Evolutionary conservation across 2,113 vertebrate genomes (phyloP).

Genomic region (Zeus faber): DNA sequence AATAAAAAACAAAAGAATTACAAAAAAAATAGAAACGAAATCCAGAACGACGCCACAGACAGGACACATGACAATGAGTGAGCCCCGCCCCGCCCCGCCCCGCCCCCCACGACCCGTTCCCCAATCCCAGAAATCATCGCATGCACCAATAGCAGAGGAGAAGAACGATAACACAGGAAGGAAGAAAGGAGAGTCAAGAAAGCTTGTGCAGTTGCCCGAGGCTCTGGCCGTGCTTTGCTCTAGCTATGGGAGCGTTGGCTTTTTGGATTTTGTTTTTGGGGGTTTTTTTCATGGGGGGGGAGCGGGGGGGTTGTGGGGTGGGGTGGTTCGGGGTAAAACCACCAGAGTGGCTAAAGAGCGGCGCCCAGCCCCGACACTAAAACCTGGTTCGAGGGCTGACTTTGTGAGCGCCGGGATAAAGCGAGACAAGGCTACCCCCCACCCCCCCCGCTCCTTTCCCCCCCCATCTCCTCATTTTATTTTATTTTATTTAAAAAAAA

Average conservation of each 20-base stretch:
- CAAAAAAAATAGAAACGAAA: conserved; percentile 15
- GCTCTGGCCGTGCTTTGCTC: conserved; percentile 74
- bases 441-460: conserved; percentile 36
- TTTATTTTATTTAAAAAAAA: conserved; percentile 31
- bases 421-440: conserved; percentile 55
- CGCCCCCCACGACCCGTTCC: conserved; percentile 46
- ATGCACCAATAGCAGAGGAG: conserved; percentile 77
- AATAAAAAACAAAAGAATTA: conserved; percentile 16
- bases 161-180: conserved; percentile 29
- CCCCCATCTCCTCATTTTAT: conserved; percentile 27
- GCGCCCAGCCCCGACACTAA: too few relatives aligned
- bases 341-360: conserved; percentile 57
- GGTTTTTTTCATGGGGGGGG: too few relatives aligned
- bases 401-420: conserved; percentile 53
- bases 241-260: conserved; percentile 70
- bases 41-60: conserved; percentile 67
- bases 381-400: conserved; percentile 56
- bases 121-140: conserved; percentile 67
- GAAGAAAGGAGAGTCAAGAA: conserved; percentile 81
- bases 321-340: conserved; percentile 40
- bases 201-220: conserved; percentile 82
- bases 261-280: conserved; percentile 8
- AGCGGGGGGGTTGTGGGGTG: too few relatives aligned
- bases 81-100: conserved; percentile 48
- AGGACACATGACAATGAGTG: conserved; percentile 70